These are phyloP conservation scores for Malurus cyaneus DNA, from an alignment of 2,113 vertebrate genomes.

Conservation along the genomic window DNA sequence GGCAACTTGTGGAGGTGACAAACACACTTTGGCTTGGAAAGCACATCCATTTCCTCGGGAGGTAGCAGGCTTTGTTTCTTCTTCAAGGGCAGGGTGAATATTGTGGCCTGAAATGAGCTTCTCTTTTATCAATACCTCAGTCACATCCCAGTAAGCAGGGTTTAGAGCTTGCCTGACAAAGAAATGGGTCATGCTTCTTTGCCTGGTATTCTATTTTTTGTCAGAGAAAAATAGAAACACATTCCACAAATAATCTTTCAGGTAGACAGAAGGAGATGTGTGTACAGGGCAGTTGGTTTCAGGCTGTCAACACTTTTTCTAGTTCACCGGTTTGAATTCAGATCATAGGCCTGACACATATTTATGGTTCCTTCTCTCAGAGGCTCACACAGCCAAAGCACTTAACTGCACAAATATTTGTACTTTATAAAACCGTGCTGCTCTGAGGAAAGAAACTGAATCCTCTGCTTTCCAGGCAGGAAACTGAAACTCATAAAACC, in stretches of 20 bases:
- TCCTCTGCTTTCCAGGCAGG: neutral
- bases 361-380: constrained; percentile 22
- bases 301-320: constrained; percentile 54
- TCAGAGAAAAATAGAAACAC: constrained; percentile 53
- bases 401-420: constrained; percentile 8
- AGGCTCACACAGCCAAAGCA: neutral
- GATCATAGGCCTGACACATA: constrained; percentile 31
- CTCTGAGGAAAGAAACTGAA: neutral
- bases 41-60: neutral
- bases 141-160: constrained; percentile 4
- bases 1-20: neutral
- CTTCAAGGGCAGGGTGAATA: constrained; percentile 1
- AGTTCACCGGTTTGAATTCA: constrained; percentile 34
- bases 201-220: neutral
- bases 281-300: constrained; percentile 20
- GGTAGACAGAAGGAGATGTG: constrained; percentile 43
- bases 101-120: neutral
- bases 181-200: constrained; percentile 23
- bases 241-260: constrained; percentile 48
- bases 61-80: neutral
- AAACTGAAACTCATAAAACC: neutral
- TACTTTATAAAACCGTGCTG: neutral
- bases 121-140: constrained; percentile 32
- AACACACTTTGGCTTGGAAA: constrained; percentile 7
- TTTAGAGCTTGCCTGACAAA: constrained; percentile 22